phyloP scores from a whole-genome alignment of 2,888 invertebrate genomes.

The Acrocera orbiculus region DNA sequence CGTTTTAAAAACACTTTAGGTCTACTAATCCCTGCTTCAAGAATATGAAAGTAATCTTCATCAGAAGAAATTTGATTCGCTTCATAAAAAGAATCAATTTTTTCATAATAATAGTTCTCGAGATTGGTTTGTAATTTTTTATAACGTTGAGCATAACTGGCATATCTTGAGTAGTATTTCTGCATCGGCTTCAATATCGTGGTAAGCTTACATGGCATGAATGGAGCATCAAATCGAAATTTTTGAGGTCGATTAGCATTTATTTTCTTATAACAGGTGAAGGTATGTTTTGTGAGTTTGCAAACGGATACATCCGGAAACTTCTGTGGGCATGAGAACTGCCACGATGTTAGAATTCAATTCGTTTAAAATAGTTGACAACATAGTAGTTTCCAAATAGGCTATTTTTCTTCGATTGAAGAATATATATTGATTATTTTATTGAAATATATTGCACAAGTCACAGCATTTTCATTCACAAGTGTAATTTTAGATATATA shows the following conservation, averaged over 20 bases:
- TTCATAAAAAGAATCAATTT: slow-evolving; percentile 18
- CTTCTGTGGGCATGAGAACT: slow-evolving; percentile 21
- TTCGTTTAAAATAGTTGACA: no score
- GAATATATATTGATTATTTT: slow-evolving; percentile 10
- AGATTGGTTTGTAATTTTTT: slow-evolving; percentile 15
- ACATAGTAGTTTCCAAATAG: no score
- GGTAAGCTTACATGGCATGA: slow-evolving; percentile 17
- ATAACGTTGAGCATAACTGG: slow-evolving; percentile 13
- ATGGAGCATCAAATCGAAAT: slow-evolving; percentile 21
- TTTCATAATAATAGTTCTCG: slow-evolving; percentile 16
- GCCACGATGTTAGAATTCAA: no score
- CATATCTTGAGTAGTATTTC: no score
- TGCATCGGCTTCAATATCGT: slow-evolving; percentile 14
- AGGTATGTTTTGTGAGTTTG: slow-evolving; percentile 13
- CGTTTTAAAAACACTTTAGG: slow-evolving; percentile 23
- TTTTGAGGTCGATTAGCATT: slow-evolving; percentile 11
- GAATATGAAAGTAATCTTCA: slow-evolving; percentile 16
- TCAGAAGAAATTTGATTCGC: slow-evolving; percentile 17
- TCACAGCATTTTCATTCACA: no score
- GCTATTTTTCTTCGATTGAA: slow-evolving; percentile 13
- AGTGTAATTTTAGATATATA: slow-evolving; percentile 11
- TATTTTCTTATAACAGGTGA: slow-evolving; percentile 17
- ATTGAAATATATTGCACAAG: slow-evolving; percentile 14
- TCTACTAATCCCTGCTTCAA: slow-evolving; percentile 20
- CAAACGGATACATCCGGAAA: slow-evolving; percentile 13